phyloP scores from a whole-genome alignment of 2,113 vertebrate genomes.

The Macrotis lagotis region DNA sequence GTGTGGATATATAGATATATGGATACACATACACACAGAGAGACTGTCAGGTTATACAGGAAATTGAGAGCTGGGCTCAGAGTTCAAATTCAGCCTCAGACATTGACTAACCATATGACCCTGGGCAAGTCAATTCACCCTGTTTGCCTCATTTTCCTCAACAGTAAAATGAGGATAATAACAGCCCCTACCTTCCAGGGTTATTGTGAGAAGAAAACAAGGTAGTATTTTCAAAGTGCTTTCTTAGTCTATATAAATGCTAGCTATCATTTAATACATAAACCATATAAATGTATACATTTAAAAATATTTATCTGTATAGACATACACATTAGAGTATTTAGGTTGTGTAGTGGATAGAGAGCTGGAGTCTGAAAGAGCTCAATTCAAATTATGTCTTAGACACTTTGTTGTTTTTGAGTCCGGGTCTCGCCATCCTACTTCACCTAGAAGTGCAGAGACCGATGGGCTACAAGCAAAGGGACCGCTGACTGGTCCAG shows the following conservation, averaged over 20 bases:
- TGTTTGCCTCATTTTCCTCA: neutral
- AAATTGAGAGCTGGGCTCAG: neutral
- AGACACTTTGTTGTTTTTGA: neutral
- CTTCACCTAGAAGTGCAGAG: too few relatives aligned
- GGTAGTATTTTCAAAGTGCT: neutral
- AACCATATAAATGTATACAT: too few relatives aligned
- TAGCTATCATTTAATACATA: neutral
- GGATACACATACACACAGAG: too few relatives aligned
- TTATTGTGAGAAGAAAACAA: neutral
- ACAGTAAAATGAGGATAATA: neutral
- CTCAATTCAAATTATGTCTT: neutral
- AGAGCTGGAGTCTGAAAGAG: neutral
- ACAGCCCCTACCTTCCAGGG: neutral
- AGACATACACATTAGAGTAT: neutral
- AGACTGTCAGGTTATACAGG: neutral
- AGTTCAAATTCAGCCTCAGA: neutral
- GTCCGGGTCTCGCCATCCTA: neutral
- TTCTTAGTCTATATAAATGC: neutral
- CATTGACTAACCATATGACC: neutral
- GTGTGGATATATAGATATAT: too few relatives aligned
- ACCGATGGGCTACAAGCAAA: neutral
- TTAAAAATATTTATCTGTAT: neutral
- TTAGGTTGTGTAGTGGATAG: neutral
- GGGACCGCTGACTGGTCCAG: neutral
- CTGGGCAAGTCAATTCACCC: neutral